Conservation (phyloP, 2,888 invertebrate species). For the Litoditis marina region DNA sequence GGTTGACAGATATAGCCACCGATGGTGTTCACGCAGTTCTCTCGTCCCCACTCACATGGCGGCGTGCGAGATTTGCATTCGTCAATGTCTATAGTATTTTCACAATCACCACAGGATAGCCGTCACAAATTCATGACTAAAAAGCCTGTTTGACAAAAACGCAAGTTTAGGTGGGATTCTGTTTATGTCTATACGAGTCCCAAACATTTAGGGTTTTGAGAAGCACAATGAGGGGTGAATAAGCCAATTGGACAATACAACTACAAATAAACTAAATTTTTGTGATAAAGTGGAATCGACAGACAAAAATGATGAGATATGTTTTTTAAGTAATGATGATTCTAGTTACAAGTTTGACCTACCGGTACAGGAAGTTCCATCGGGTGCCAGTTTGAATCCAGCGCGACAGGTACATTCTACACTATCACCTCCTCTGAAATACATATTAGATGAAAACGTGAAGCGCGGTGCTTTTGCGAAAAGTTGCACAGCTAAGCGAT, state of each 20-base stretch:
- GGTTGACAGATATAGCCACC: constrained; percentile 12
- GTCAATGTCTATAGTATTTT: constrained; percentile 32
- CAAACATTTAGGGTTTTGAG: no score
- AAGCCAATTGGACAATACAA: neutral
- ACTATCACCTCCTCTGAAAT: constrained; percentile 40
- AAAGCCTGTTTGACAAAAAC: no score
- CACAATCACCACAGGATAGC: no score
- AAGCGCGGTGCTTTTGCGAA: no score
- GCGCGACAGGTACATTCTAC: constrained; percentile 58
- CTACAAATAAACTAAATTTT: no score
- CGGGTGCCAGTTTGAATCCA: constrained; percentile 57
- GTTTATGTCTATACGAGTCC: no score
- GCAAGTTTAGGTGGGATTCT: no score
- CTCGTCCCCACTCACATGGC: constrained; percentile 18
- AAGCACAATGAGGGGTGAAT: neutral
- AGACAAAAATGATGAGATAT: neutral
- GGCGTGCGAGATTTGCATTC: constrained; percentile 22
- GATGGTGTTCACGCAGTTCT: constrained; percentile 18
- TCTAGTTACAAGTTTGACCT: constrained; percentile 16
- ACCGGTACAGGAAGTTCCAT: constrained; percentile 58
- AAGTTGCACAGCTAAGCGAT: no score
- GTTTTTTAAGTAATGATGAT: neutral
- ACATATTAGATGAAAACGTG: no score
- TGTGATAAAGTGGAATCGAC: constrained; percentile 2
- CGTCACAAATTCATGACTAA: no score